Base-by-base conservation (phyloP, 37 sponge, comb jelly and placozoan species). In the Beroe ovata region DNA sequence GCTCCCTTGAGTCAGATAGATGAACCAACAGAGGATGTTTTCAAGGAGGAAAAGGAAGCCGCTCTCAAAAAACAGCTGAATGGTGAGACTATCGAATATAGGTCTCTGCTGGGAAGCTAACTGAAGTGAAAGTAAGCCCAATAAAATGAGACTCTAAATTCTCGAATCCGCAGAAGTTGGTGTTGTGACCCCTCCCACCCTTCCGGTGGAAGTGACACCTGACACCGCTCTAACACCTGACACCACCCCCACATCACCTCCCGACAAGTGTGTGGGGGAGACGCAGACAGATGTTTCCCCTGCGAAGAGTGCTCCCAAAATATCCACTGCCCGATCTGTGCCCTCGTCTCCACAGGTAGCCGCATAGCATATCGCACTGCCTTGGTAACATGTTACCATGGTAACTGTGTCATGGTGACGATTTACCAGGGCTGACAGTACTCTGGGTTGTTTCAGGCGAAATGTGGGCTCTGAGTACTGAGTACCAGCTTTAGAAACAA, bases 1-100 rank as follows among this genome's bases (percentile, higher is more conserved):
- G 84, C 84, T 40, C 84, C 84, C 41, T 54, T 77, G 25, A 77
- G 84, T 40, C 84, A 77, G 84, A 77, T 77, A 6, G 84, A 77
- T 77, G 84, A 77, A 23, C 84, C 84, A 6, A 77, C 84, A 19
- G 84, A 77, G 47, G 84, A 77, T 77, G 84, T 77, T 23, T 77
- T 77, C 84, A 42, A 39, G 54, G 84, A 42, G 54, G 84, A 77
- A 23, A 77, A 77, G 21, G 84, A 77, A 30, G 69, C 69, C 4
- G 69, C 69, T 30, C 69, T 66, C 69, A 66, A 66, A 30, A 66
- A 66, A 20, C 84, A 77, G 47, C 63, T n/a, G 29, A 62, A 62
- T 26, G 63, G 63, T 62, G 8, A 26, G 63, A n/a, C n/a, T n/a
- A n/a, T n/a, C n/a, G n/a, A n/a, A n/a, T n/a, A n/a, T n/a, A n/a